phyloP scores from a whole-genome alignment of 2,113 vertebrate species.

The Rhegmatorhina hoffmannsi region DNA sequence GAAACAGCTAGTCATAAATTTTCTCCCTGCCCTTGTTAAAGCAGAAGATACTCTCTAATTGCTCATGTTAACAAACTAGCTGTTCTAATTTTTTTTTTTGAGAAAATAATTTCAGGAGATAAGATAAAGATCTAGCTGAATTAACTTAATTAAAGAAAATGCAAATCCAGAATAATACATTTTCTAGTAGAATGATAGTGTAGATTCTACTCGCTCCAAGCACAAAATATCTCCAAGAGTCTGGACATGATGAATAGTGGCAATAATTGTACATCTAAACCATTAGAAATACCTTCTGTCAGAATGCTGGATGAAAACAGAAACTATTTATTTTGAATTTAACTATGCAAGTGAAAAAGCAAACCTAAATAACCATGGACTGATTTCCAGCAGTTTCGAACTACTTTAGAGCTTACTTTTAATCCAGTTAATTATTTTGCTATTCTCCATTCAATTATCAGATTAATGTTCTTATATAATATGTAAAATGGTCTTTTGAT shows the following conservation, averaged over 20 bases:
- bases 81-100: constrained; percentile 44
- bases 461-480: constrained; percentile 13
- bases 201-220: neutral
- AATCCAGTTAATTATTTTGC: constrained; percentile 38
- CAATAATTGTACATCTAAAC: neutral
- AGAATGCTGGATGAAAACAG: neutral
- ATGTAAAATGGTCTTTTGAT: neutral
- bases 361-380: neutral
- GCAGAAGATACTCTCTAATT: neutral
- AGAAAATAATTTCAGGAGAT: neutral
- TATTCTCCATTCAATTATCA: constrained; percentile 14
- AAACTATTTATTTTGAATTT: neutral
- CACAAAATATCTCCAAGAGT: neutral
- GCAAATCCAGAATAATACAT: neutral
- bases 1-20: neutral
- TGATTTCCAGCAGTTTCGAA: neutral
- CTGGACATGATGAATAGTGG: neutral
- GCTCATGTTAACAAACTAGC: neutral
- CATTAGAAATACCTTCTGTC: neutral
- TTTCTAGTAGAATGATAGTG: neutral
- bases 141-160: constrained; percentile 43
- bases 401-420: neutral
- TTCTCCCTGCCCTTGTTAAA: neutral
- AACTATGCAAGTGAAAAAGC: neutral
- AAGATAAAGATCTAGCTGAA: constrained; percentile 19